Evolutionary conservation across 2,113 vertebrate species (phyloP).

Genomic region (Platysteira castanea): DNA sequence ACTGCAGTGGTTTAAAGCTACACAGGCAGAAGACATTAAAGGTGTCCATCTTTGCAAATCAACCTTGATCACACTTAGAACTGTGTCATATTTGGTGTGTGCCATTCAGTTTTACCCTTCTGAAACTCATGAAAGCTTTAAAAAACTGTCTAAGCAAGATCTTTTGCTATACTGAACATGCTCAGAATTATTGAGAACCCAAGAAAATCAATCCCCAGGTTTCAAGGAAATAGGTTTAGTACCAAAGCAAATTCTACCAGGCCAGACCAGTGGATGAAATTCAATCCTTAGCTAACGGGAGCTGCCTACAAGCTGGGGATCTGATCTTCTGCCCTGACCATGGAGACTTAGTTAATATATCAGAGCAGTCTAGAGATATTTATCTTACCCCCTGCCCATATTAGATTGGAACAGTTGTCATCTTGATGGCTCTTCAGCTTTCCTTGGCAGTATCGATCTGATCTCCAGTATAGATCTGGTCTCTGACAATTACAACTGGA

Average conservation of each 20-base stretch:
- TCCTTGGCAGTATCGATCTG: background rate
- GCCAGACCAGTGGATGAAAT: background rate
- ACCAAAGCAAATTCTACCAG: background rate
- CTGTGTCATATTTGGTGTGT: accelerated
- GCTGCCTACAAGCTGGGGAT: background rate
- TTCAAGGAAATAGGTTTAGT: background rate
- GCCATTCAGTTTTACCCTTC: background rate
- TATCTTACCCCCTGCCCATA: background rate
- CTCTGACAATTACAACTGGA: background rate
- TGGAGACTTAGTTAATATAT: background rate
- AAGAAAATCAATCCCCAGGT: background rate
- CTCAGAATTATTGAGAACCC: background rate
- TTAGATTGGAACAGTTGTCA: background rate
- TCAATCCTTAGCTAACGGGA: background rate
- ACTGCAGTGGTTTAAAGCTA: background rate
- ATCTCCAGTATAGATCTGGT: background rate
- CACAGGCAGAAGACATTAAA: background rate
- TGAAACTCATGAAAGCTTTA: background rate
- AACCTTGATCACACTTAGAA: background rate
- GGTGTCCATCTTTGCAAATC: background rate
- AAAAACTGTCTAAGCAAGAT: background rate
- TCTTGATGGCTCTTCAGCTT: background rate
- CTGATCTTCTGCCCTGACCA: background rate
- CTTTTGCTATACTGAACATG: background rate
- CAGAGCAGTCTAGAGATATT: background rate